Conservation (phyloP, 2,797 vertebrate genomes). For the Luscinia luscinia region DNA sequence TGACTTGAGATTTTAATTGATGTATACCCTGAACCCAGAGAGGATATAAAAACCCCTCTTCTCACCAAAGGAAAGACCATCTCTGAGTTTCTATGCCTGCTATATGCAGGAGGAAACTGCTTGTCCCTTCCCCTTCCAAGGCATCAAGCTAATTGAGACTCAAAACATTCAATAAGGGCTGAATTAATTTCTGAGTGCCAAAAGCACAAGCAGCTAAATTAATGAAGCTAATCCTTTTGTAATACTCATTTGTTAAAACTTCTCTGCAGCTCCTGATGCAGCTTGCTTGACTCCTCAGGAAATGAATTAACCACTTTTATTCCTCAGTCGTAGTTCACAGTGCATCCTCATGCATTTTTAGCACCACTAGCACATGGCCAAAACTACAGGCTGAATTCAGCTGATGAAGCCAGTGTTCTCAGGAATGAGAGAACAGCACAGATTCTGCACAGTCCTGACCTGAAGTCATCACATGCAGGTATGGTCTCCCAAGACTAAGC, state of each 20-base stretch:
- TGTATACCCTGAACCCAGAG: rapidly evolving
- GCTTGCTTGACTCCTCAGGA: background rate
- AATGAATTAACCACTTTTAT: background rate
- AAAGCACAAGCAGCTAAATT: slow-evolving; percentile 14
- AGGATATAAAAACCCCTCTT: background rate
- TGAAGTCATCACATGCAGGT: background rate
- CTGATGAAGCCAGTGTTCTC: background rate
- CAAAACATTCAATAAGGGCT: background rate
- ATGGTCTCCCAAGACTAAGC: background rate
- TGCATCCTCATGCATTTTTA: background rate
- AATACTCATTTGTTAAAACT: background rate
- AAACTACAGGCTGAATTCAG: background rate
- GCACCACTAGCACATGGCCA: background rate
- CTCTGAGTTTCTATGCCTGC: background rate
- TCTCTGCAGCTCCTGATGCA: background rate
- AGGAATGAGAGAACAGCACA: background rate
- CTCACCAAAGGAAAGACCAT: background rate
- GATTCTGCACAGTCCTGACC: background rate
- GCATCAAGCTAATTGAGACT: background rate
- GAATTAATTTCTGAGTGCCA: slow-evolving; percentile 10
- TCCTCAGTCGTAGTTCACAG: background rate
- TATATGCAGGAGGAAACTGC: background rate
- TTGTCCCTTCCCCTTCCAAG: background rate
- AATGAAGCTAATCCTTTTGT: slow-evolving; percentile 8
- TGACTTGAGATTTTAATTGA: background rate